Base-by-base conservation (phyloP, 2,888 invertebrate genomes). In the Trissoscelio sp. region DNA sequence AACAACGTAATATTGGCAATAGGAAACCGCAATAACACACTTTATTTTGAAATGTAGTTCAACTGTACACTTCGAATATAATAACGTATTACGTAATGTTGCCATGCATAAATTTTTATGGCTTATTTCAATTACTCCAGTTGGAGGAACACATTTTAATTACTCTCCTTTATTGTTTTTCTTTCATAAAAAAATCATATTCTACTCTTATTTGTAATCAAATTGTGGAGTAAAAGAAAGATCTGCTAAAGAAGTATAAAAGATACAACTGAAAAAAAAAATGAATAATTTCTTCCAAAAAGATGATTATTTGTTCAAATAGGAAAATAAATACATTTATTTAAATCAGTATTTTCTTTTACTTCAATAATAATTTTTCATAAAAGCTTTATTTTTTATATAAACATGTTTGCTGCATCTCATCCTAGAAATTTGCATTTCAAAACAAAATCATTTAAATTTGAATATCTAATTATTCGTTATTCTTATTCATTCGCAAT, bases 21-120 rank as follows among this genome's bases (percentile, higher is more conserved):
- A 60, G 24, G 22, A 37, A 58, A 22, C 34, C 6, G 39, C 72
- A 60, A 58, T 62, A 53, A 60, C 12, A 48, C 37, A 9, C 51
- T 46, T 60, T 72, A 72, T 58, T 72, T 44, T 55, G 55, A 67
- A 67, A 69, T 69, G 34, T 34, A 57, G 69, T 46, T 57, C 69
- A 69, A 46, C 22, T 14, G 51, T 39, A 37, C 34, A 37, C 42
- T 55, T 44, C 34, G 46, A 37, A 53, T 39, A 46, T 53, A 66
- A 66, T 55, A 16, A 55, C 37, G n/a, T 44, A 31, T 69, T 69
- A 53, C 57, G 46, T 46, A 55, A 69, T 16, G 28, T 44, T 67
- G 37, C 34, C 28, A n/a, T 42, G 57, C 57, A 42, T 34, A 37
- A 12, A 73, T 62, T 53, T 60, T 73, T 62, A 51, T 62, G 42